A percentile compares a stretch with the other conserved stretches of the same genome.
Conservation (phyloP, 2,113 vertebrate genomes). For the Tichodroma muraria region DNA sequence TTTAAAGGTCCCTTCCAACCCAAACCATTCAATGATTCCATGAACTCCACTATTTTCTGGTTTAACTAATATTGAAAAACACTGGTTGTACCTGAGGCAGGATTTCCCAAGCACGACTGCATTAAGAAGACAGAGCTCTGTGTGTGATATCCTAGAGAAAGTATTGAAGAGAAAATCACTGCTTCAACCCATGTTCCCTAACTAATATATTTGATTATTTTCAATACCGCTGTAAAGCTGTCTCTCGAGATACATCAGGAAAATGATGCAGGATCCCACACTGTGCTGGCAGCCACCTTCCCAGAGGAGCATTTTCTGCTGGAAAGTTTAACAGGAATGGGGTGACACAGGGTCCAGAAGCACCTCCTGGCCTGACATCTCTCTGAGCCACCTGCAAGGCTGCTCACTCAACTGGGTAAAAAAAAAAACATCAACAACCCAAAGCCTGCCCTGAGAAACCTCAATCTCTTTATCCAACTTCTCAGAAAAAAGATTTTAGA, state of each 20-base stretch:
- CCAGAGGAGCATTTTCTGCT: not conserved
- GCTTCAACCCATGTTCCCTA: not conserved
- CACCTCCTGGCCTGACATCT: not conserved
- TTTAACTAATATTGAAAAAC: not conserved
- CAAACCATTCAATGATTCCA: not conserved
- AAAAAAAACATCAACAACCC: not conserved
- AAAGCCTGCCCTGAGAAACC: not conserved
- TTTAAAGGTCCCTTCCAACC: not conserved
- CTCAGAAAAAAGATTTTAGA: not conserved
- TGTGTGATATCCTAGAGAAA: not conserved
- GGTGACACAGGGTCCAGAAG: rapidly evolving
- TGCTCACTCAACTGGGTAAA: not conserved
- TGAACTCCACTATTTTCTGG: not conserved
- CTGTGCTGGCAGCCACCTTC: not conserved
- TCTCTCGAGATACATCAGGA: not conserved
- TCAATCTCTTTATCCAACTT: not conserved
- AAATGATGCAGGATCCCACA: not conserved
- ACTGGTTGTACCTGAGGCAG: not conserved
- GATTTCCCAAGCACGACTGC: not conserved
- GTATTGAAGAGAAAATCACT: not conserved
- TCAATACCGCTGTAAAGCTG: not conserved
- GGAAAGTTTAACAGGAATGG: not conserved
- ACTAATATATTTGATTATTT: not conserved
- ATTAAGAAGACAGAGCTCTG: not conserved
- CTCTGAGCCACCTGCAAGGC: not conserved